Base-by-base conservation (phyloP, 2,888 invertebrate genomes). In the Lingula anatina region DNA sequence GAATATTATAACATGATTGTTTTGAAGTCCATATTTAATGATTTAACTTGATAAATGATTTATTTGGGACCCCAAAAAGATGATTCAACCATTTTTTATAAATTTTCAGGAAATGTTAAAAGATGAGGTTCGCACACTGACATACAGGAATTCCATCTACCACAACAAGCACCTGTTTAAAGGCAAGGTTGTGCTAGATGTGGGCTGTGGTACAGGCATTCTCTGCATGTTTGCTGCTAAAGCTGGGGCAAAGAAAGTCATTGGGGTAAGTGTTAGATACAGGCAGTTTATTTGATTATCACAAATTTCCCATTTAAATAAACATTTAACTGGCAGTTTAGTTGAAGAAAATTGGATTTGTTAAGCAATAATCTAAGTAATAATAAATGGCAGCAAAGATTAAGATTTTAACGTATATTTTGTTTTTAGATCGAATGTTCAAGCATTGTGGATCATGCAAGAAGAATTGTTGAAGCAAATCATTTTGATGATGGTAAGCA, bases 171-270 rank as follows among this genome's bases (percentile, higher is more conserved):
- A 99, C 80, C 83, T 99, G 54, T 97, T 99, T 79, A 89, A 90
- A 82, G 85, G 84, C 37, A 92, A 92, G 78, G 83, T 85, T 23
- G 99, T 99, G 12, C 81, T 99, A 62, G 99, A 99, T 77, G 93
- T 99, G 61, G 99, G 99, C 9, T 97, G 97, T 73, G 99, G 99
- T 9, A 99, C 99, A 0, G 99, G 97, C 38, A 99, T 99, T 70
- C 82, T 99, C 45, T 95, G 95, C 28, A 99, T 99, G 97, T 99
- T 99, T 80, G 97, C 97, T 26, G 99, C 99, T 0, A 96, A 94
- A 79, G 95, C 99, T 3, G 99, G 99, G 9, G 99, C 99, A 0
- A 83, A 89, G 3, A 86, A 86, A 77, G 99, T 99, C 1, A 88
- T 94, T 68, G 99, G 96, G 44, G 81, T 81, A 66, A 68, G 77